Percentiles rank a stretch among this genome's conserved stretches.
Evolutionary conservation across 2,888 invertebrate species (phyloP).

Genomic region (Polyploca ridens): DNA sequence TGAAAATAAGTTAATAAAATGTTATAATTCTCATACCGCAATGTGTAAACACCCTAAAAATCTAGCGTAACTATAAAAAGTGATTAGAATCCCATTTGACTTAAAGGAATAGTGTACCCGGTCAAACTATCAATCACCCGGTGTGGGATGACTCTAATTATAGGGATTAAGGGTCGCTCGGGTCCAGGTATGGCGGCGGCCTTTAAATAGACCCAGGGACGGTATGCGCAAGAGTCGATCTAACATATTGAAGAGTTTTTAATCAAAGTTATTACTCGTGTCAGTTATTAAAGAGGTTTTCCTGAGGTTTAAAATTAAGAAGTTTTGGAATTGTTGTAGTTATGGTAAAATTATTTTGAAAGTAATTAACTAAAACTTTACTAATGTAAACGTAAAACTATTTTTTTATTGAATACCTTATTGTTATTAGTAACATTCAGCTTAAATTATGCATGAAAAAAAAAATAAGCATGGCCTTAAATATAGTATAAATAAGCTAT

Average conservation of each 20-base stretch:
- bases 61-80: slow-evolving; percentile 53
- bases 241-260: slow-evolving; percentile 63
- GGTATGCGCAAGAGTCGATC: slow-evolving; percentile 44
- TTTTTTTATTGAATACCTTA: no score
- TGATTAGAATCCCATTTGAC: slow-evolving; percentile 76
- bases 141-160: slow-evolving; percentile 79
- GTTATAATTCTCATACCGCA: not conserved
- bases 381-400: no score
- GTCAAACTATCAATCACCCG: slow-evolving; percentile 76
- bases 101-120: slow-evolving; percentile 51
- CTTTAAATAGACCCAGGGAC: slow-evolving; percentile 58
- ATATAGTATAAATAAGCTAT: no score
- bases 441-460: no score
- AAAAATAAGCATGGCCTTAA: no score
- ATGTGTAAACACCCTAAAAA: slow-evolving; percentile 20
- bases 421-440: no score
- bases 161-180: slow-evolving; percentile 73
- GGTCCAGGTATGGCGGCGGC: slow-evolving; percentile 66
- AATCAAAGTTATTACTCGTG: slow-evolving; percentile 39
- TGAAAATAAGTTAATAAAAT: no score
- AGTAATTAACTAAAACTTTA: no score
- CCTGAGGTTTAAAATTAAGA: slow-evolving; percentile 15
- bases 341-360: slow-evolving; percentile 19
- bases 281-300: slow-evolving; percentile 21
- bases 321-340: no score